Base-by-base conservation (phyloP, 2,888 invertebrate species). In the Leptinotarsa tumamoca region DNA sequence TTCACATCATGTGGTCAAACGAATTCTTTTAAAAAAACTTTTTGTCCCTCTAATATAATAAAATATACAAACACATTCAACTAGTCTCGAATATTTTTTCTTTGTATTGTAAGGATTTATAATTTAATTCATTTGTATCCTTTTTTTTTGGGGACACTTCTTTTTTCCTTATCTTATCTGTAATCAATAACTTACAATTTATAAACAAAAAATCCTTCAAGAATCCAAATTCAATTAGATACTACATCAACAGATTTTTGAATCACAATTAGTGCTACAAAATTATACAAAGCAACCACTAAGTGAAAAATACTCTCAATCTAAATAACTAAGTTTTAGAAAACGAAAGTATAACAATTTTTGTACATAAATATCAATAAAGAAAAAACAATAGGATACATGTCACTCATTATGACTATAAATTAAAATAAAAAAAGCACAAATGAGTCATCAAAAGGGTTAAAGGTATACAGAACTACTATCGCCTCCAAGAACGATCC, bases 401-500 rank as follows among this genome's bases (percentile, higher is more conserved):
- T 69, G 67, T 58, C 27, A 69, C 70, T 49, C 33, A 50, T 18
- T 33, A 14, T 13, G 33, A 27, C 43, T 58, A 58, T 70, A 58
- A 58, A 56, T 70, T 3, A 70, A 58, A 33, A 71, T 54, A 63
- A 72, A 70, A 67, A 74, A 74, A 71, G 71, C 70, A 74, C 67
- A 70, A 68, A 58, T n/a, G 67, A 56, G 58, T 13, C 71, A 67
- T 72, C 56, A 72, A 73, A 72, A 43, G 61, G 68, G 27, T 18
- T 15, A 58, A 7, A 58, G 17, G 33, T 23, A 50, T 49, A 69
- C 14, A 70, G 63, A 66, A 66, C 33, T 71, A 85, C 94, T 92
- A 96, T 94, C 96, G 96, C 80, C 97, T 91, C 97, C 97, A 97
- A 43, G 96, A 95, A 80, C 97, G 91, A 83, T 95, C 94, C 87